A percentile compares a stretch with the other conserved stretches of the same genome.
Evolutionary conservation across 1,140 invertebrate species (phyloP).

Genomic region (Amyelois transitella): DNA sequence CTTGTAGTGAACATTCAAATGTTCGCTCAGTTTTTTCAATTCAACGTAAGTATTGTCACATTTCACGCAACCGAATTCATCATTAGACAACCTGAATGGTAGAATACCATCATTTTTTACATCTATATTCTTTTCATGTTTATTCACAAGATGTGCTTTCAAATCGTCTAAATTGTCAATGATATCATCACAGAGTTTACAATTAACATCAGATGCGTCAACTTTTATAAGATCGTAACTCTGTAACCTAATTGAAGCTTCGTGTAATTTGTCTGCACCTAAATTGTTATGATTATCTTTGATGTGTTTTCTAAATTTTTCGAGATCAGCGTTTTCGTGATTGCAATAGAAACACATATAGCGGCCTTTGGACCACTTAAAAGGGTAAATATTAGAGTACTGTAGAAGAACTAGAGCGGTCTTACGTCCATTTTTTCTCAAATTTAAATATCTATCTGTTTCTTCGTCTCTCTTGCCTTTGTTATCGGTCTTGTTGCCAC

Average conservation of each 20-base stretch:
- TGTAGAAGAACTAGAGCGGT: not conserved
- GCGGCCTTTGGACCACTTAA: not conserved
- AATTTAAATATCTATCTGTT: not conserved
- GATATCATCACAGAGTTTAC: not conserved
- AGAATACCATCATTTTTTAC: constrained; percentile 2
- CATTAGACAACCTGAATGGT: constrained; percentile 3
- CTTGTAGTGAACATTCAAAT: constrained; percentile 30
- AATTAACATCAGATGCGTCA: not conserved
- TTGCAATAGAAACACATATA: constrained; percentile 6
- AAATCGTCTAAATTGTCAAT: constrained; percentile 1
- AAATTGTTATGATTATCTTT: not conserved
- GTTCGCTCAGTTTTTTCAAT: constrained; percentile 24
- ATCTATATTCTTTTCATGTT: constrained; percentile 1
- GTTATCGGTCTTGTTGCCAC: not conserved
- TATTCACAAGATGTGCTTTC: not conserved
- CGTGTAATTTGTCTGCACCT: not conserved
- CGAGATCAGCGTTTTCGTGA: not conserved
- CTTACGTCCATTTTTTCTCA: not conserved
- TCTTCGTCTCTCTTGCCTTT: not conserved
- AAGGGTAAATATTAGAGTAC: not conserved
- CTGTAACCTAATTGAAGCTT: not conserved
- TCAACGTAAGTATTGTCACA: constrained; percentile 36
- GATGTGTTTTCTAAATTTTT: not conserved
- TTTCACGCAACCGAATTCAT: constrained; percentile 3
- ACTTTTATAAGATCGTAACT: not conserved